Conservation (phyloP, 2,888 invertebrate species). For the Euproctis similis region DNA sequence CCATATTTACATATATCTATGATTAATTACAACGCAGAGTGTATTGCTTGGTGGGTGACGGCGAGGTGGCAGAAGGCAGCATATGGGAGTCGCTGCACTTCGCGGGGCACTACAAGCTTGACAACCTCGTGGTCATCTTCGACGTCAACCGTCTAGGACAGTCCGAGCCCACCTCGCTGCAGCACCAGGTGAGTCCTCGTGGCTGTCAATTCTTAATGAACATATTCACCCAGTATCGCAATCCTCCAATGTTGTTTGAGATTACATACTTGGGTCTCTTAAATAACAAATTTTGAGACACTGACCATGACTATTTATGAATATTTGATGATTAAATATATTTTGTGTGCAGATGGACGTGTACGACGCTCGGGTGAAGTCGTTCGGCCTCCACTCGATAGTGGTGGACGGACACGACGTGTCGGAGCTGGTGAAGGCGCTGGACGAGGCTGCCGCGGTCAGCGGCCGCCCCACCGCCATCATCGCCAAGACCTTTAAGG, state of each 20-base stretch:
- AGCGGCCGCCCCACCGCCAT: slow-evolving; percentile 93
- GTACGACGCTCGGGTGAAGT: slow-evolving; percentile 88
- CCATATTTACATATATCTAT: too few relatives aligned
- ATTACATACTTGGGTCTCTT: too few relatives aligned
- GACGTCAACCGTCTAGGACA: slow-evolving; percentile 98
- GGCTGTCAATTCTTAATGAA: too few relatives aligned
- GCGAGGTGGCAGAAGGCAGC: slow-evolving; percentile 98
- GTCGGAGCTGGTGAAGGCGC: slow-evolving; percentile 90
- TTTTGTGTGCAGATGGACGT: slow-evolving; percentile 83
- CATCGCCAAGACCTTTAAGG: slow-evolving; percentile 97
- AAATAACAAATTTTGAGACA: too few relatives aligned
- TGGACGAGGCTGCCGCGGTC: slow-evolving; percentile 84
- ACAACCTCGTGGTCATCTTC: slow-evolving; percentile 97
- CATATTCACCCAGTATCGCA: too few relatives aligned
- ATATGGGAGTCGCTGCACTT: slow-evolving; percentile 98
- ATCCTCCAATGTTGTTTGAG: too few relatives aligned
- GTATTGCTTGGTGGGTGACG: slow-evolving; percentile 97
- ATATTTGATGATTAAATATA: too few relatives aligned
- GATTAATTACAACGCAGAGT: slow-evolving; percentile 77
- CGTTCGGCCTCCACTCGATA: slow-evolving; percentile 93
- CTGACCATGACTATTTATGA: too few relatives aligned
- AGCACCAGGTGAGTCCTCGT: slow-evolving; percentile 91
- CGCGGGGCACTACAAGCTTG: slow-evolving; percentile 94
- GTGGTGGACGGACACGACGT: slow-evolving; percentile 98
- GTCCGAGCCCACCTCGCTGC: slow-evolving; percentile 95